These are phyloP conservation scores for Shargacucullia verbasci DNA, from an alignment of 2,888 invertebrate species.

Conservation along the genomic window DNA sequence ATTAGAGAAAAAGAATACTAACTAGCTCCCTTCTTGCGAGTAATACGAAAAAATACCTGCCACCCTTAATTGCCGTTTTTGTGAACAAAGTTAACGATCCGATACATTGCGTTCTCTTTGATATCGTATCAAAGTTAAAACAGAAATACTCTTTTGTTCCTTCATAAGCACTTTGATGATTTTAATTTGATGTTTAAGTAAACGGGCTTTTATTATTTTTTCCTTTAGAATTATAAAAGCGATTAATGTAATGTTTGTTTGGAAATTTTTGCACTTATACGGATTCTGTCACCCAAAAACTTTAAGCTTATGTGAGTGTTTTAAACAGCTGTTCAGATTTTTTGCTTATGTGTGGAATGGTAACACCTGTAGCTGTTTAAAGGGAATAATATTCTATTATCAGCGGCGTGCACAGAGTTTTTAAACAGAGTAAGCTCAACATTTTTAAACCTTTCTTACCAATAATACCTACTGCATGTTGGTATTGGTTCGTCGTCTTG, in stretches of 20 bases:
- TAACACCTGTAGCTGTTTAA: conserved; percentile 10
- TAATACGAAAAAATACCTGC: conserved; percentile 22
- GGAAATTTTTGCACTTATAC: conserved; percentile 14
- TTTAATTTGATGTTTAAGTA: background rate
- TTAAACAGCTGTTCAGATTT: conserved; percentile 6
- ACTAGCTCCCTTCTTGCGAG: conserved; percentile 10
- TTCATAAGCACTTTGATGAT: conserved; percentile 3
- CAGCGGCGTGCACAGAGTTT: no score
- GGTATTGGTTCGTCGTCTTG: no score
- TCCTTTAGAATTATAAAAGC: conserved; percentile 39
- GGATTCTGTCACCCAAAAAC: conserved; percentile 1
- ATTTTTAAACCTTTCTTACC: no score
- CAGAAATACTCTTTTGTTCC: conserved; percentile 14
- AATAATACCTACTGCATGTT: no score
- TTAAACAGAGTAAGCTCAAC: no score
- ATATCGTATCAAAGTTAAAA: conserved; percentile 13
- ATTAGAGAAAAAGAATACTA: conserved; percentile 28
- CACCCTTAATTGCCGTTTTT: conserved; percentile 37
- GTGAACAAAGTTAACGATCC: conserved; percentile 16
- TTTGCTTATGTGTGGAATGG: conserved; percentile 13
- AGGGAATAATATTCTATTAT: no score
- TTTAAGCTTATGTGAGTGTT: conserved; percentile 9
- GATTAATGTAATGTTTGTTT: conserved; percentile 22
- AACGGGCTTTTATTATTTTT: conserved; percentile 27
- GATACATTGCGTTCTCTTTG: conserved; percentile 31